Percentiles rank a stretch among this genome's conserved stretches.
These are phyloP conservation scores for Columba livia DNA, from an alignment of 2,113 vertebrate species.

Conservation along the genomic window DNA sequence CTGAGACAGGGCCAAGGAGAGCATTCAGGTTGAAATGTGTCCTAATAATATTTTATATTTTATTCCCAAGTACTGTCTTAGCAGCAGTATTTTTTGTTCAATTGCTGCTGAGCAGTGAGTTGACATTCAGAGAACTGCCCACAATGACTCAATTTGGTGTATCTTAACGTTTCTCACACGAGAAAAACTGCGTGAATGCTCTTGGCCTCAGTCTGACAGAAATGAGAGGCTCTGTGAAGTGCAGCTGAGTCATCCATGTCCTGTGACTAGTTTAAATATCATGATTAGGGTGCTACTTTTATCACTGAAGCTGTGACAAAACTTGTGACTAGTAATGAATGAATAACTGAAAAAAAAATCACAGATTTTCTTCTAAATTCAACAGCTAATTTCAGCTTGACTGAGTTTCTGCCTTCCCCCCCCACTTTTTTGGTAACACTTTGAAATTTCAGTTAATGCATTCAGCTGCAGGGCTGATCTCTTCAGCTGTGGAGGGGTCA, in stretches of 20 bases:
- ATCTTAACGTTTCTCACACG: neutral
- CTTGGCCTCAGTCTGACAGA: neutral
- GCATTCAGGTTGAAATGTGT: neutral
- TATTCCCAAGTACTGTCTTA: neutral
- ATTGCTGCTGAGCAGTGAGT: neutral
- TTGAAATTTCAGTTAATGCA: neutral
- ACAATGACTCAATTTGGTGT: neutral
- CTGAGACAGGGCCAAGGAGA: neutral
- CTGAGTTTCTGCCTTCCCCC: neutral
- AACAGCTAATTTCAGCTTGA: constrained; percentile 31
- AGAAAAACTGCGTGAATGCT: neutral
- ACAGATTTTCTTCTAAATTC: constrained; percentile 1
- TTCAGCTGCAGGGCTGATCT: neutral
- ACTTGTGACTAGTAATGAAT: neutral
- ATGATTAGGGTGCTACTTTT: neutral
- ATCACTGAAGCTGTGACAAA: neutral
- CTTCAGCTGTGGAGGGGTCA: neutral
- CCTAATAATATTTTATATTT: neutral
- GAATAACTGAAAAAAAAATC: neutral
- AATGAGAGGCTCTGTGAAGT: neutral
- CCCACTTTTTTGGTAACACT: neutral
- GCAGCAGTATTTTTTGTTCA: neutral
- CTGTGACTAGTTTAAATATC: neutral
- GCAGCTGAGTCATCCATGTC: constrained; percentile 26
- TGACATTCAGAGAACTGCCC: neutral